Conservation (phyloP, 64 coral and sea anemone species). For the Stylophora pistillata region DNA sequence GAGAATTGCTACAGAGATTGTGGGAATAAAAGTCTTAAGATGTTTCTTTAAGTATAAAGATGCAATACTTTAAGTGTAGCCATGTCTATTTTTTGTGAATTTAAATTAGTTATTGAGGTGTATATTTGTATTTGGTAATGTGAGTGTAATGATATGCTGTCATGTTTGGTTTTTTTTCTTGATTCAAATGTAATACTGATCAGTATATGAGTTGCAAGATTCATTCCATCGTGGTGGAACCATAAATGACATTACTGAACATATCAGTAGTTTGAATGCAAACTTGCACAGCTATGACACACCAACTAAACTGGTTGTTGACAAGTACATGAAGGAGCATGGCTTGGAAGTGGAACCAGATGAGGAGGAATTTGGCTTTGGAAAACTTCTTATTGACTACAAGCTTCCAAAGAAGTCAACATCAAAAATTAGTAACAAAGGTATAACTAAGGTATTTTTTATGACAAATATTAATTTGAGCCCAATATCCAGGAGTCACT, state of each 20-base stretch:
- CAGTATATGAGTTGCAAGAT: conserved; percentile 24
- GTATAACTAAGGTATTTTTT: background rate
- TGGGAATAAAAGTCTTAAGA: too few species aligned
- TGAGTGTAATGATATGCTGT: background rate
- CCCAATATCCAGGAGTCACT: too few species aligned
- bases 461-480: background rate
- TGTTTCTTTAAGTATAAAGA: too few species aligned
- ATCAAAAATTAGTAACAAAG: conserved; percentile 72
- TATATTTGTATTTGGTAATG: too few species aligned
- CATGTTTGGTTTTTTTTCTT: background rate
- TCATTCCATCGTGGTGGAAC: conserved; percentile 85
- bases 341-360: conserved; percentile 70
- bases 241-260: conserved; percentile 75
- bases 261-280: conserved; percentile 69
- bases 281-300: conserved; percentile 59
- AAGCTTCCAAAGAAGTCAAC: conserved; percentile 67
- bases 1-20: too few species aligned
- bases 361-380: conserved; percentile 88
- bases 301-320: conserved; percentile 79
- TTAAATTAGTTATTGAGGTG: too few species aligned
- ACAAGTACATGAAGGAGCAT: conserved; percentile 88
- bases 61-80: too few species aligned
- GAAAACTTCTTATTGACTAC: conserved; percentile 81
- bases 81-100: too few species aligned
- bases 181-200: background rate